Conservation (phyloP, 2,888 invertebrate genomes). For the Leucoptera coffeella region DNA sequence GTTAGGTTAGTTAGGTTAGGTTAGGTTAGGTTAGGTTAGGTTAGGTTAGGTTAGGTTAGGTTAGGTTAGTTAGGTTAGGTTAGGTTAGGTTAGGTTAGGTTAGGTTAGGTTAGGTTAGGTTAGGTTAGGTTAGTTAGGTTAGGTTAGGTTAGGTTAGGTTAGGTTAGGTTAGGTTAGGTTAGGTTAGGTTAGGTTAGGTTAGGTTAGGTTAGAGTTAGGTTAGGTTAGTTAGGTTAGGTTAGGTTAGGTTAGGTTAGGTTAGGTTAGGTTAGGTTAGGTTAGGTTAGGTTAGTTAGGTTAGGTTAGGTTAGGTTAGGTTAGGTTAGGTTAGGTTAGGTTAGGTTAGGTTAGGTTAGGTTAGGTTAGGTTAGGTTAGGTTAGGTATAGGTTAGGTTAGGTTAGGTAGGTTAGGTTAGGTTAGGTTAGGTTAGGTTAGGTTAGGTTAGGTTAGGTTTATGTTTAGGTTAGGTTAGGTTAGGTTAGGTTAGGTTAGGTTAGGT, state of each 20-base stretch:
- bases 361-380: constrained; percentile 5
- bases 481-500: constrained; percentile 5
- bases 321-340: constrained; percentile 2
- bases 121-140: constrained; percentile 4
- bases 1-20: constrained; percentile 4
- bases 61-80: constrained; percentile 4
- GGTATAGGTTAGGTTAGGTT: constrained; percentile 4
- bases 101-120: constrained; percentile 4
- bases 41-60: constrained; percentile 5
- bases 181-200: constrained; percentile 4
- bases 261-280: constrained; percentile 4
- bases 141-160: constrained; percentile 4
- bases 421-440: constrained; percentile 8
- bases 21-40: constrained; percentile 4
- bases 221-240: constrained; percentile 5
- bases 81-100: constrained; percentile 4
- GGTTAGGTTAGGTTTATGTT: constrained; percentile 4
- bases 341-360: constrained; percentile 3
- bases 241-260: constrained; percentile 5
- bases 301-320: constrained; percentile 2
- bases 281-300: constrained; percentile 1
- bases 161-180: constrained; percentile 4
- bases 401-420: constrained; percentile 8
- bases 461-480: constrained; percentile 5
- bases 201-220: constrained; percentile 4